Conservation (phyloP, 2,888 invertebrate species). For the Epinotia brunnichana region DNA sequence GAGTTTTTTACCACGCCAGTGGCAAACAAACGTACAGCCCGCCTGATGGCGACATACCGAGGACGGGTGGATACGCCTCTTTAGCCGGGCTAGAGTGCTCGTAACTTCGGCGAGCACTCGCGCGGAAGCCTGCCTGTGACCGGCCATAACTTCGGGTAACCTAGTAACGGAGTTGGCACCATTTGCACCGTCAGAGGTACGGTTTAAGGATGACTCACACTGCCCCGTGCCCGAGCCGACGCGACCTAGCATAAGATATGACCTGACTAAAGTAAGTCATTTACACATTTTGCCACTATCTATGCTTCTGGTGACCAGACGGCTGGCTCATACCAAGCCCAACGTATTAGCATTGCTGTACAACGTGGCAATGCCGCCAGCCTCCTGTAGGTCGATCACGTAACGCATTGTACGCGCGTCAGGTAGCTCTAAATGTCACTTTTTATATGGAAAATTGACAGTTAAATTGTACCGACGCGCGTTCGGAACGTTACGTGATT, state of each 20-base stretch:
- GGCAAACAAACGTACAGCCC: no score
- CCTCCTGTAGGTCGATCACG: no score
- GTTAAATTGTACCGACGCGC: no score
- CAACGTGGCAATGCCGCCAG: not conserved
- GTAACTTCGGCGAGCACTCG: constrained; percentile 22
- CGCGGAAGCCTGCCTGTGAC: constrained; percentile 23
- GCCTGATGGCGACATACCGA: no score
- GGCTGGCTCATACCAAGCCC: not conserved
- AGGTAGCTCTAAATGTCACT: no score
- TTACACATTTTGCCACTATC: not conserved
- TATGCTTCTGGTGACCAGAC: not conserved
- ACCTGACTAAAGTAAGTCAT: no score
- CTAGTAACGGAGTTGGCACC: constrained; percentile 29
- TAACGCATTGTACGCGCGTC: no score
- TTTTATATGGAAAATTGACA: no score
- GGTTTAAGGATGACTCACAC: not conserved
- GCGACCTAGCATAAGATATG: no score
- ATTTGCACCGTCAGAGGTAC: constrained; percentile 16
- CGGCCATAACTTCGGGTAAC: constrained; percentile 22
- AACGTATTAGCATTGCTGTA: not conserved
- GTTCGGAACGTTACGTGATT: no score
- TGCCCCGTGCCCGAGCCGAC: no score
- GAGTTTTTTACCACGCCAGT: no score
- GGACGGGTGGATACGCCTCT: not conserved
- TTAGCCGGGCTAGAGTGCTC: constrained; percentile 5